Base-by-base conservation (phyloP, 2,888 invertebrate species). In the Choreutis nemorana region DNA sequence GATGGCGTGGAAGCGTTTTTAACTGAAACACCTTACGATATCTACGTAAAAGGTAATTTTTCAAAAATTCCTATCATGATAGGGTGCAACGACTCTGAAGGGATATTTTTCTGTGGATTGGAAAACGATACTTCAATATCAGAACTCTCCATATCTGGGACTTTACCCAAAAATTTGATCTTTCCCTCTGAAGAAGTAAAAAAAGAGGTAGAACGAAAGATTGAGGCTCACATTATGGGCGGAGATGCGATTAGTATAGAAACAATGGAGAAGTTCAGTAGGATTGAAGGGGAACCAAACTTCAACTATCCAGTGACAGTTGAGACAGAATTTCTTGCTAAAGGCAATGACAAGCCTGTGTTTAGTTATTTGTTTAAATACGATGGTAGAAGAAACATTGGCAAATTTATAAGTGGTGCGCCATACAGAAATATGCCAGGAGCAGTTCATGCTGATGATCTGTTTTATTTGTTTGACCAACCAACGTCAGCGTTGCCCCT, bases 11-110 rank as follows among this genome's bases (percentile, higher is more conserved):
- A 71, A 34, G 43, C 70, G 2, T 73, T 75, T 36, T 32, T 77
- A 15, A 64, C 56, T 2, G 58, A 68, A 21, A 32, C 42, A 9
- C 70, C 75, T 2, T 48, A 51, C 23, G 53, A 62, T 21, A 34
- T 59, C 3, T 35, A 72, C 1, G 33, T 37, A 2, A 52, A 43
- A 37, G 68, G 71, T 2, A 44, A 55, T 6, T 66, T 55, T 15
- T 58, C 61, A 21, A 67, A 65, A 46, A 61, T 75, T 1, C 77
- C 77, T 0, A 40, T 66, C 40, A 65, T 77, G 3, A 46, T 71
- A 12, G 75, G 75, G 1, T 32, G 40, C 4, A 67, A 57, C 22
- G 48, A 42, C 13, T 51, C 57, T 28, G 77, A 77, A 45, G 77
- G 75, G 0, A 38, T 61, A 8, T 29, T 71, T 3, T 45, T 75